phyloP scores from a whole-genome alignment of 2,113 vertebrate species.

The Cervus canadensis region DNA sequence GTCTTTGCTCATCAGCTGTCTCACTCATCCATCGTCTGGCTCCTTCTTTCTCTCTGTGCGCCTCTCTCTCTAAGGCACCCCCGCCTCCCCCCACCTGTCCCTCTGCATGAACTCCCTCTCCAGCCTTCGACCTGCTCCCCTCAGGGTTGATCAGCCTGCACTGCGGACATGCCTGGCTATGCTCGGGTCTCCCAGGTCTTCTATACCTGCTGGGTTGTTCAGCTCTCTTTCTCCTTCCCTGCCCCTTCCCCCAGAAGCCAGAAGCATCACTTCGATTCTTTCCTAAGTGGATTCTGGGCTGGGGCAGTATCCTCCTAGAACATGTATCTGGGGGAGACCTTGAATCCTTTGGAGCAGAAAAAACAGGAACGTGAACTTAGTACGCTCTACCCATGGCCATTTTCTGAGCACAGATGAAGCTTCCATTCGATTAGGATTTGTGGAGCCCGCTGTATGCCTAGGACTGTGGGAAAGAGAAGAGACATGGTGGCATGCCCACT shows the following conservation, averaged over 20 bases:
- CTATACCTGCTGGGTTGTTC: not conserved
- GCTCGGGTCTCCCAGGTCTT: not conserved
- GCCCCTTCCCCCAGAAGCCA: not conserved
- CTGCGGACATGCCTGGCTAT: accelerated
- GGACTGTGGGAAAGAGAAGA: not conserved
- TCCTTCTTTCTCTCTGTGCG: not conserved
- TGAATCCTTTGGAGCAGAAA: not conserved
- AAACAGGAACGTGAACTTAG: not conserved
- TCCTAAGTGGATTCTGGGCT: not conserved
- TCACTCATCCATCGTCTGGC: not conserved
- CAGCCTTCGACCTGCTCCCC: not conserved
- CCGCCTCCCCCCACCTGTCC: accelerated
- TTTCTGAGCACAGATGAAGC: not conserved
- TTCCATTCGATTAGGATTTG: not conserved
- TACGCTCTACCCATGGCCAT: not conserved
- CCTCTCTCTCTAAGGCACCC: not conserved
- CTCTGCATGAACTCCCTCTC: not conserved
- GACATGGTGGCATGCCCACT: not conserved
- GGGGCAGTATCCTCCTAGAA: not conserved
- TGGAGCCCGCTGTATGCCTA: not conserved
- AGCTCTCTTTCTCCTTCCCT: not conserved
- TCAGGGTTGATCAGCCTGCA: not conserved
- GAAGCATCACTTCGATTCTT: not conserved
- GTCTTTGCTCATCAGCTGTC: not conserved
- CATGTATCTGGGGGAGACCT: not conserved